Evolutionary conservation across 2,888 invertebrate genomes (phyloP).

Genomic region (Parnassius apollo): DNA sequence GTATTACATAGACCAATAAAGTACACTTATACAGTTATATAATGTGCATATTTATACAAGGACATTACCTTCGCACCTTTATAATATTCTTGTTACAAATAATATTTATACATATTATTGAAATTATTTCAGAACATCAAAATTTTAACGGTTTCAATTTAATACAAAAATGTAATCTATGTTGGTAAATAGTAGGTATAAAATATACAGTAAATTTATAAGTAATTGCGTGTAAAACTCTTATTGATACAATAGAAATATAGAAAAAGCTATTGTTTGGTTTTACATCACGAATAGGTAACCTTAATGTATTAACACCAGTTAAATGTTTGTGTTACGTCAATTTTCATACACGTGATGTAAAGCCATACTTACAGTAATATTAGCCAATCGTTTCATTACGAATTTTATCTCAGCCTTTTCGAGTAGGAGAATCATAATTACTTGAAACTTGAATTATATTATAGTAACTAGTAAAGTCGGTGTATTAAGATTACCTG

Average conservation of each 20-base stretch:
- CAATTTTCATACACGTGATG: constrained; percentile 48
- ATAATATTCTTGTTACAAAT: constrained; percentile 16
- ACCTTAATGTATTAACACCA: constrained; percentile 31
- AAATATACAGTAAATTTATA: constrained; percentile 69
- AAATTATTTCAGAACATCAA: constrained; percentile 32
- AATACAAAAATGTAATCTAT: constrained; percentile 42
- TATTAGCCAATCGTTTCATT: constrained; percentile 71
- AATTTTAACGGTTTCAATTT: constrained; percentile 31
- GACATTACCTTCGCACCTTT: constrained; percentile 15
- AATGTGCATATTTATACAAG: constrained; percentile 22
- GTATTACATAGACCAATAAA: constrained; percentile 18
- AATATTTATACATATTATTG: constrained; percentile 21
- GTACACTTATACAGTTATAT: constrained; percentile 19
- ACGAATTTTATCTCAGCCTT: constrained; percentile 76
- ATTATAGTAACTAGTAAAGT: constrained; percentile 75
- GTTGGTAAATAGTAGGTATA: constrained; percentile 57
- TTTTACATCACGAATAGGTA: constrained; percentile 61
- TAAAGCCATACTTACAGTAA: constrained; percentile 57
- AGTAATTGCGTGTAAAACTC: constrained; percentile 68
- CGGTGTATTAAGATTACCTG: constrained; percentile 69
- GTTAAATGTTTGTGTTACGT: constrained; percentile 33
- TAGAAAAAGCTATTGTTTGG: constrained; percentile 74
- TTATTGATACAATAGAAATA: constrained; percentile 71
- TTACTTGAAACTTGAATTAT: constrained; percentile 69
- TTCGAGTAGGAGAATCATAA: constrained; percentile 78